phyloP scores from a whole-genome alignment of 2,888 invertebrate species.

The Sericinus montela region DNA sequence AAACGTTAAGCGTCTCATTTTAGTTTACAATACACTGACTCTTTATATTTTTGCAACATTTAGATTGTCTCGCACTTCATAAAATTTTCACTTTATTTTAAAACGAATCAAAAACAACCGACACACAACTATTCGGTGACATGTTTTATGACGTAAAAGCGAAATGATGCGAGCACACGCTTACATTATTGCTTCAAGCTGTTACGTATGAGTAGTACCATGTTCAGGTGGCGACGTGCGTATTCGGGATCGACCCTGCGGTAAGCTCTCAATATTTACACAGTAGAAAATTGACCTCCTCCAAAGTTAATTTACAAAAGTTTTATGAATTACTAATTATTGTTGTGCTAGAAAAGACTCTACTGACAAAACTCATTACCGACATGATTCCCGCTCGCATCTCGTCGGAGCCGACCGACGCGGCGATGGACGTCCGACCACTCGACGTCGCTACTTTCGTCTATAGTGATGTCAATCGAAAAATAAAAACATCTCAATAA shows the following conservation, averaged over 20 bases:
- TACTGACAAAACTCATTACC: conserved; percentile 50
- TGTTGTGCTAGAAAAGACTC: conserved; percentile 70
- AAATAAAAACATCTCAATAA: conserved; percentile 70
- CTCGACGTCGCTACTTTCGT: conserved; percentile 15
- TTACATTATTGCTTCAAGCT: conserved; percentile 66
- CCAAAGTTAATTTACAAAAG: conserved; percentile 73
- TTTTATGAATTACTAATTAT: conserved; percentile 52
- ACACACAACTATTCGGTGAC: conserved; percentile 70
- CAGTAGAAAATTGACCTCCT: conserved; percentile 77
- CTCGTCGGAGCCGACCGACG: conserved; percentile 7
- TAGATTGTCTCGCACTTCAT: conserved; percentile 63
- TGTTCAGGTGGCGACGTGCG: conserved; percentile 65
- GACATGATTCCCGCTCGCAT: conserved; percentile 20
- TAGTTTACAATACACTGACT: conserved; percentile 71
- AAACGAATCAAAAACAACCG: conserved; percentile 68
- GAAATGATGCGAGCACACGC: conserved; percentile 67
- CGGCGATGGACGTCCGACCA: not conserved
- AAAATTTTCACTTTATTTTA: conserved; percentile 49
- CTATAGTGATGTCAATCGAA: conserved; percentile 65
- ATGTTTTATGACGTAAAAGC: conserved; percentile 62
- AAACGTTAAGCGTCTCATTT: conserved; percentile 72
- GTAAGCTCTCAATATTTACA: conserved; percentile 77
- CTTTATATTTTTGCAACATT: conserved; percentile 64
- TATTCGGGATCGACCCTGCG: conserved; percentile 44
- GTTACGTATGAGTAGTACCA: conserved; percentile 57